Base-by-base conservation (phyloP, 2,888 invertebrate species). In the Tinea trinotella region DNA sequence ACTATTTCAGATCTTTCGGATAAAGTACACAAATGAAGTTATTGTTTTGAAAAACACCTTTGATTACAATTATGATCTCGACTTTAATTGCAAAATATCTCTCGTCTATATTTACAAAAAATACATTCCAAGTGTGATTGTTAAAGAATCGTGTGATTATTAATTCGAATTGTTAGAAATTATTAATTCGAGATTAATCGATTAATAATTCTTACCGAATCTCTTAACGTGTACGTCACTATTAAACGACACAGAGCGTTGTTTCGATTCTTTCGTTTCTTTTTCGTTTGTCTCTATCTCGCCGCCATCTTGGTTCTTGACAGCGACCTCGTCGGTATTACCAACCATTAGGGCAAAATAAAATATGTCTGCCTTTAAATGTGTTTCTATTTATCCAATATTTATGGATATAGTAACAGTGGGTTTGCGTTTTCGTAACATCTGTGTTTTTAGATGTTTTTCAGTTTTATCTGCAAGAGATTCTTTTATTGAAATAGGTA, bases 181-280 rank as follows among this genome's bases (percentile, higher is more conserved):
- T 7, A 7, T 30, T 7, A 9, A 7, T 30, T 30, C 40, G 13
- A 15, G 40, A 40, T 17, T 2, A 40, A 17, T 17, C 5, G n/a
- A n/a, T n/a, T n/a, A 36, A 36, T 12, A 17, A 4, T 46, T 19
- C 91, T 90, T 90, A 93, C 94, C 93, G 87, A 94, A 94, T 88
- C 94, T 88, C 84, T 95, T 95, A 74, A 95, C 93, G 88, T 94
- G 94, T 70, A 95, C 94, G 89, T 94, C 94, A 81, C 93, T 90
- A 89, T 95, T 94, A 89, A 95, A 95, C 76, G 94, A 95, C 68
- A 95, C 95, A 88, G 92, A 79, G 90, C 92, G 78, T 76, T 77
- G 62, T 68, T 70, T 66, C 70, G 81, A 74, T 75, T 86, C 79
- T 60, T 70, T 71, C 64, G 76, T 76, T 76, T 87, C 80, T 74